Evolutionary conservation across 1,140 invertebrate genomes (phyloP), one percentile per base, ranked within the genome.

Genomic region (Drosophila varians): DNA sequence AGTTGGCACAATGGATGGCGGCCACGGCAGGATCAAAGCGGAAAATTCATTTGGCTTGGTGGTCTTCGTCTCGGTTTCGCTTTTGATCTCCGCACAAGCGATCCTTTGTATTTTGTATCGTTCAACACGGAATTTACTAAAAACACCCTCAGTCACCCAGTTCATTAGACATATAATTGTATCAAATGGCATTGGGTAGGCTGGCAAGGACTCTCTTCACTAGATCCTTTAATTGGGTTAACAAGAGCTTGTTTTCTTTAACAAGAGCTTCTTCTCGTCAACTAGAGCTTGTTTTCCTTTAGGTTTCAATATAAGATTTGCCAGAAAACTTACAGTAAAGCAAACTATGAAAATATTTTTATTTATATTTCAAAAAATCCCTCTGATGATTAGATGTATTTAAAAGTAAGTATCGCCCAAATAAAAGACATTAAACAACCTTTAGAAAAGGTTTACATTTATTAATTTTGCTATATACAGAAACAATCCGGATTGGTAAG

Each of bases 21-120:
- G 88, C 78, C 61, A 90, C 88, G 88, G 88, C 79, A 73, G 77
- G 70, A 90, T 90, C 88, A 90, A 90, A 90, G 88, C 74, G 74
- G 88, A 84, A 90, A 90, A 90, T 84, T 74, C 73, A 90, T 90
- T 90, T 72, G 72, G 64, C 83, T 90, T 90, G 88, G 87, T 90
- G 88, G 88, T 90, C 88, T 88, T 90, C 62, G 77, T 69, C 62
- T 79, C 64, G 75, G 75, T 78, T 45, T 57, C 51, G 56, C 69
- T 69, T 86, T 87, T 87, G 74, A 87, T 87, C 57, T 87, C 36
- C 42, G 46, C 72, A 69, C 77, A 82, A 87, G 42, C 60, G 60
- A 49, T 72, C 55, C 45, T 53, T 82, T 69, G 47, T 65, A 64
- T 61, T 36, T 82, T 69, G 45, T 65, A 64, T 58, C 38, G 56